A percentile compares a stretch with the other conserved stretches of the same genome.
These are phyloP conservation scores for Datnioides undecimradiatus DNA, from an alignment of 2,113 vertebrate species.

Conservation along the genomic window DNA sequence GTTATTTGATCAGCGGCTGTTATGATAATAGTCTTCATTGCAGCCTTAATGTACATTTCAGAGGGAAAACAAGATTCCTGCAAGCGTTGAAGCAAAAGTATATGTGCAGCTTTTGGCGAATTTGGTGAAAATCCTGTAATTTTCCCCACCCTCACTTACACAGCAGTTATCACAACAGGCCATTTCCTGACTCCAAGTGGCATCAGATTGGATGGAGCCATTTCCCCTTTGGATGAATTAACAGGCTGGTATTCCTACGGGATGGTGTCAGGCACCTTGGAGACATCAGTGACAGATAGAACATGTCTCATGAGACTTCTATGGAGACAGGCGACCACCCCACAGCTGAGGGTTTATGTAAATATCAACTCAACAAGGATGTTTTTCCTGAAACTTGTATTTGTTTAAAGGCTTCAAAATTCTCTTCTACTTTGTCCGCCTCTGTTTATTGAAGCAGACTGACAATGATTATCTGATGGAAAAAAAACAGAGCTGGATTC, in stretches of 20 bases:
- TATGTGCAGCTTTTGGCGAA: constrained; percentile 49
- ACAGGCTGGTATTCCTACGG: constrained; percentile 59
- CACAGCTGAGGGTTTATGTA: neutral
- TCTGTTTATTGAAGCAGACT: constrained; percentile 38
- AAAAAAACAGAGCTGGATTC: constrained; percentile 5
- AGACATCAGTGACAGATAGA: constrained; percentile 56
- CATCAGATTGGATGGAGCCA: constrained; percentile 73
- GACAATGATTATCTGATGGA: neutral
- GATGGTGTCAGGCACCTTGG: constrained; percentile 16
- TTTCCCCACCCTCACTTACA: constrained; percentile 53
- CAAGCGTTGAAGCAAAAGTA: constrained; percentile 2
- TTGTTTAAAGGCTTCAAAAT: neutral
- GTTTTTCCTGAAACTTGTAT: neutral
- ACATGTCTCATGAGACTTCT: constrained; percentile 23
- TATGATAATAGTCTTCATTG: neutral
- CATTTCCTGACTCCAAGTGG: constrained; percentile 75
- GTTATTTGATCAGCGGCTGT: neutral
- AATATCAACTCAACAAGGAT: neutral
- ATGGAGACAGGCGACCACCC: constrained; percentile 55
- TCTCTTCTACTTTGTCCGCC: neutral
- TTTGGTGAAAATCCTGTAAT: constrained; percentile 54
- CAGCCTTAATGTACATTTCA: neutral
- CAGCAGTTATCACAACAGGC: constrained; percentile 62
- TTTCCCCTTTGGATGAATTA: constrained; percentile 67
- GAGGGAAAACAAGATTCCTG: neutral